phyloP scores from a whole-genome alignment of 2,888 invertebrate genomes.

The Steinernema carpocapsae region DNA sequence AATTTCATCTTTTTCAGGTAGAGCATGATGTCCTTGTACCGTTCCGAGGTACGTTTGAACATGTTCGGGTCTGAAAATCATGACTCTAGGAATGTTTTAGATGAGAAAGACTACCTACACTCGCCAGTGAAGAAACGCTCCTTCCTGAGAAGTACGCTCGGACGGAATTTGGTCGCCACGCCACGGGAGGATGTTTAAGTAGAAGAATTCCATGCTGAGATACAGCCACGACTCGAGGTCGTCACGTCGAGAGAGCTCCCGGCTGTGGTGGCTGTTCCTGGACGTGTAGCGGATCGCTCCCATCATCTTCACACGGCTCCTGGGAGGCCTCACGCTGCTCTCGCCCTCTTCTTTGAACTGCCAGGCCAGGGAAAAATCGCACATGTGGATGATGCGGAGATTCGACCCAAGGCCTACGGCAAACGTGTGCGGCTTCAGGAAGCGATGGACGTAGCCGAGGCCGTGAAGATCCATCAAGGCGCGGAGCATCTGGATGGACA shows the following conservation, averaged over 20 bases:
- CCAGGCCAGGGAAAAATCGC: constrained; percentile 31
- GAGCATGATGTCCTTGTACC: constrained; percentile 15
- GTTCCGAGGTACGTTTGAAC: background rate
- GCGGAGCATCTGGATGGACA: constrained; percentile 39
- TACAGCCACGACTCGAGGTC: constrained; percentile 39
- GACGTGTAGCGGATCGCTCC: constrained; percentile 38
- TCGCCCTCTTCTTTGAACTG: constrained; percentile 11
- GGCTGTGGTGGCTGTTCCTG: constrained; percentile 23
- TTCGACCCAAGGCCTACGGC: constrained; percentile 23
- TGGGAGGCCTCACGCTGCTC: constrained; percentile 14
- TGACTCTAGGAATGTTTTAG: background rate
- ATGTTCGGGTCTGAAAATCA: constrained; percentile 27
- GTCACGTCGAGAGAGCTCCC: constrained; percentile 36
- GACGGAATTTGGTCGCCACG: constrained; percentile 26
- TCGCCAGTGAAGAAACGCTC: constrained; percentile 32
- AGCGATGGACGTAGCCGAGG: constrained; percentile 37
- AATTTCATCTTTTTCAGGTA: constrained; percentile 28
- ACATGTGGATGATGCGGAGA: constrained; percentile 17
- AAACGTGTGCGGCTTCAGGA: constrained; percentile 36
- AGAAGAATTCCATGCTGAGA: constrained; percentile 37
- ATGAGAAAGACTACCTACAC: background rate
- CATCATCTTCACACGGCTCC: constrained; percentile 23
- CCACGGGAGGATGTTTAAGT: constrained; percentile 32
- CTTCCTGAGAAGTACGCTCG: constrained; percentile 37
- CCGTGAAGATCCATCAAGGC: constrained; percentile 36